Conservation (phyloP, 2,888 invertebrate species). For the Phragmatobia fuliginosa region DNA sequence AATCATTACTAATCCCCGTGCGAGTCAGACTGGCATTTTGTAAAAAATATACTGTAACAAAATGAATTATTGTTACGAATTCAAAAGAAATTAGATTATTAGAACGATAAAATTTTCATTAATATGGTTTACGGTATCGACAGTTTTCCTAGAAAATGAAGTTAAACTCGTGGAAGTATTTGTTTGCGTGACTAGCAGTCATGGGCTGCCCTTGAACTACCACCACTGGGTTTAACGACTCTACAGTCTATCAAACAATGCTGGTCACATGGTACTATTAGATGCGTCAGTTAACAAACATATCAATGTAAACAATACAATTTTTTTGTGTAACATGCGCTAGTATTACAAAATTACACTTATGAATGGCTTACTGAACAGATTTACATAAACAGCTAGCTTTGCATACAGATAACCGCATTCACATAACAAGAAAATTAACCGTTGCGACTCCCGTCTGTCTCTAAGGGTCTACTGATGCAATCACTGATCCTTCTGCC, state of each 20-base stretch:
- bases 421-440: not conserved
- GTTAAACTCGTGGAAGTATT: conserved; percentile 50
- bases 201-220: conserved; percentile 62
- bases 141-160: conserved; percentile 54
- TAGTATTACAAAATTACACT: not conserved
- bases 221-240: conserved; percentile 53
- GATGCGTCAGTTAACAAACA: not conserved
- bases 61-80: not conserved
- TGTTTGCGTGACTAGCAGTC: conserved; percentile 53
- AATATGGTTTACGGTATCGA: conserved; percentile 47
- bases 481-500: not conserved
- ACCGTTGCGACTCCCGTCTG: not conserved
- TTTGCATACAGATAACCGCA: not conserved
- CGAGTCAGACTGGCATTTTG: not conserved
- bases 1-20: not conserved
- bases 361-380: not conserved
- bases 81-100: conserved; percentile 19
- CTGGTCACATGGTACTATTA: conserved; percentile 21
- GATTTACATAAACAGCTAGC: not conserved
- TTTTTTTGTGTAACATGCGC: not conserved
- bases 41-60: not conserved
- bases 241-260: conserved; percentile 34
- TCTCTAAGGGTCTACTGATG: not conserved
- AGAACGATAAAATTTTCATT: conserved; percentile 43
- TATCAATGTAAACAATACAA: conserved; percentile 7